phyloP scores from a whole-genome alignment of 1,140 invertebrate species.

The Polypedilum pembai region DNA sequence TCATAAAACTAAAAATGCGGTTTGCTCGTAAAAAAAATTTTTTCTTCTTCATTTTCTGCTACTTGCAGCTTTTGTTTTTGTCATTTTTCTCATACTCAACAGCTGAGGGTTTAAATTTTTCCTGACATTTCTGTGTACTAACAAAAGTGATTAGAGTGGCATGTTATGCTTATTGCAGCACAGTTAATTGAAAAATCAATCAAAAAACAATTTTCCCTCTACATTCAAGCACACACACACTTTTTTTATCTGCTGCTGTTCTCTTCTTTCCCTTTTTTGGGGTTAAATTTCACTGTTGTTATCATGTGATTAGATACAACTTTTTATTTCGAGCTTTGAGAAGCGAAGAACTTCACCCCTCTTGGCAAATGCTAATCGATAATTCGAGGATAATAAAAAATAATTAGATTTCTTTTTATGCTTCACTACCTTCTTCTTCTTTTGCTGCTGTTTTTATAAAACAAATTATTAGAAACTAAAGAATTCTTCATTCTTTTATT shows the following conservation, averaged over 20 bases:
- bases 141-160: not conserved
- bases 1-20: not conserved
- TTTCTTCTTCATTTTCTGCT: not conserved
- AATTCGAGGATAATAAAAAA: not conserved
- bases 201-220: conserved; percentile 19
- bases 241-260: not conserved
- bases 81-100: conserved; percentile 2
- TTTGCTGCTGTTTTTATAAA: too few relatives aligned
- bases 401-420: not conserved
- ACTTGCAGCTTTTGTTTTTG: not conserved
- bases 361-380: not conserved
- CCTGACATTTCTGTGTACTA: not conserved
- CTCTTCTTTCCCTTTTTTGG: not conserved
- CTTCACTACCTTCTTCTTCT: too few relatives aligned
- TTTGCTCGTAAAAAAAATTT: conserved; percentile 8
- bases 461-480: too few relatives aligned
- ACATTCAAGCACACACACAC: not conserved
- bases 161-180: not conserved
- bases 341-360: too few relatives aligned
- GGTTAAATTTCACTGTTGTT: not conserved
- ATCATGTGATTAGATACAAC: not conserved
- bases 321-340: too few relatives aligned
- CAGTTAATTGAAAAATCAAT: conserved; percentile 28
- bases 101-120: conserved; percentile 2
- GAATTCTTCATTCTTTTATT: too few relatives aligned